Conservation (phyloP, 2,888 invertebrate species). For the Tetrapedia diversipes region DNA sequence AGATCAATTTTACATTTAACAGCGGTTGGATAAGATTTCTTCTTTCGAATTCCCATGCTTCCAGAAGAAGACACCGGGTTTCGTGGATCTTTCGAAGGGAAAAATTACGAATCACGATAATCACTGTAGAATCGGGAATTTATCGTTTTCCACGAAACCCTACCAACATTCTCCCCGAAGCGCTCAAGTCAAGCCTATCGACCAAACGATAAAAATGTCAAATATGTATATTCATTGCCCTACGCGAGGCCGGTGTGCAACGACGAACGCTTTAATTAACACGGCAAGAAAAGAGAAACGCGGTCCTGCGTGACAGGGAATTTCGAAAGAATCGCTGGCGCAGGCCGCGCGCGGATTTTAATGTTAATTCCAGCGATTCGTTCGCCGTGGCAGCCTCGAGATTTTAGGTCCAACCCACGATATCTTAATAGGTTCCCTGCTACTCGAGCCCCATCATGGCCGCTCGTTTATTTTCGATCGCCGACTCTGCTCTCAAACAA, state of each 20-base stretch:
- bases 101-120: no score
- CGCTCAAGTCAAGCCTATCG: neutral
- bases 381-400: constrained; percentile 57
- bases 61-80: neutral
- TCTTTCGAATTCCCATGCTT: neutral
- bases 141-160: no score
- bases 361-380: constrained; percentile 78
- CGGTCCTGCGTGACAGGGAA: constrained; percentile 37
- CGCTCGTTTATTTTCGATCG: constrained; percentile 53
- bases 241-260: constrained; percentile 27
- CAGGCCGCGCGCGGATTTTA: constrained; percentile 51
- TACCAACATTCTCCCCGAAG: no score
- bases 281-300: constrained; percentile 51
- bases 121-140: neutral
- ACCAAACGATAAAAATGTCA: constrained; percentile 63
- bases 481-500: constrained; percentile 29
- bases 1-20: no score
- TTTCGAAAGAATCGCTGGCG: constrained; percentile 43
- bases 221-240: constrained; percentile 68
- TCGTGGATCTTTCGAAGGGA: neutral
- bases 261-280: constrained; percentile 71
- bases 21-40: neutral
- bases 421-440: constrained; percentile 80
- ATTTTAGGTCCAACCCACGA: constrained; percentile 77
- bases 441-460: constrained; percentile 62